These are phyloP conservation scores for Drosophila pegasa DNA, from an alignment of 2,888 invertebrate genomes.

Conservation along the genomic window DNA sequence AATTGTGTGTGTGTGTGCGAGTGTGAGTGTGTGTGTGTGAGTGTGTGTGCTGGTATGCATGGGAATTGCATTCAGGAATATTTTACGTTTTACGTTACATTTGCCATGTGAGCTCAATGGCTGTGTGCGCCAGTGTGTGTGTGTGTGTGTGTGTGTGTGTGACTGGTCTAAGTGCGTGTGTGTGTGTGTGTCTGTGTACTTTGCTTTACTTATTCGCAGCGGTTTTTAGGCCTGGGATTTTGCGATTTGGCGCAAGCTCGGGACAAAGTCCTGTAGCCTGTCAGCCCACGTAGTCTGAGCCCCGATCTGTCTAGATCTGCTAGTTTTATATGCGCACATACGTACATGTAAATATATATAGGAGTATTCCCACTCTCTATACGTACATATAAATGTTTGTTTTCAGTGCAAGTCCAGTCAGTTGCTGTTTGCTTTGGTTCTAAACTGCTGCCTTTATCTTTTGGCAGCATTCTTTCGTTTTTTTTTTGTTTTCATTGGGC, in stretches of 20 bases:
- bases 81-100: slow-evolving; percentile 81
- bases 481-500: background rate
- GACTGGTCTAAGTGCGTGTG: slow-evolving; percentile 9
- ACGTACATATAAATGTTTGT: background rate
- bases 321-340: slow-evolving; percentile 18
- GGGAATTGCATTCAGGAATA: slow-evolving; percentile 83
- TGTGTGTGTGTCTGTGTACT: slow-evolving; percentile 38
- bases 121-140: slow-evolving; percentile 28
- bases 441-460: slow-evolving; percentile 1
- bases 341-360: background rate
- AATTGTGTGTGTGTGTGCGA: slow-evolving; percentile 31
- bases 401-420: background rate
- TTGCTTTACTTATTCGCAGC: slow-evolving; percentile 66
- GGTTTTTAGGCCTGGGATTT: slow-evolving; percentile 68
- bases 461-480: background rate
- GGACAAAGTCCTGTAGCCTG: slow-evolving; percentile 64
- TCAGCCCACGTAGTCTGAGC: slow-evolving; percentile 63
- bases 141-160: slow-evolving; percentile 25
- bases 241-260: slow-evolving; percentile 61
- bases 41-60: slow-evolving; percentile 68
- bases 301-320: slow-evolving; percentile 73
- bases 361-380: no score
- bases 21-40: slow-evolving; percentile 38
- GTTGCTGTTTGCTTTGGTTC: background rate
- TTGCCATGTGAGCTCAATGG: slow-evolving; percentile 58